Evolutionary conservation across 2,797 vertebrate genomes (phyloP).

Genomic region (Allobates femoralis): DNA sequence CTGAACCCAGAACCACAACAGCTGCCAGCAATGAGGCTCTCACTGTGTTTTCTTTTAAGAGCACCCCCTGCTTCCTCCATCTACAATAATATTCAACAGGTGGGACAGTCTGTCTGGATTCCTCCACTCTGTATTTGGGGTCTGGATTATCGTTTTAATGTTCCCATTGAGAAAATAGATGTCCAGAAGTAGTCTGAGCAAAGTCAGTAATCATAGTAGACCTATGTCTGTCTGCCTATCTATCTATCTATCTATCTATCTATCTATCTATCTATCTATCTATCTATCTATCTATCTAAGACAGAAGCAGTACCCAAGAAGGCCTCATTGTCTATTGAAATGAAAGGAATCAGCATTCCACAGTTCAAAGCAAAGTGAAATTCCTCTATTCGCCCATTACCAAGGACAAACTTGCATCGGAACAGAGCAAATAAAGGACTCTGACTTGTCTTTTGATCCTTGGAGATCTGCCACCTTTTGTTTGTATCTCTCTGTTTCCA

Average conservation of each 20-base stretch:
- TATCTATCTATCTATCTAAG: neutral
- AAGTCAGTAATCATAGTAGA: neutral
- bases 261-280: neutral
- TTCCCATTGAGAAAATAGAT: neutral
- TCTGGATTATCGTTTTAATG: conserved; percentile 27
- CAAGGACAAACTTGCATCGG: no score
- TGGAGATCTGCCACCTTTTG: no score
- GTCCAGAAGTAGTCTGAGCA: neutral
- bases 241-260: neutral
- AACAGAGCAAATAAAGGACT: no score
- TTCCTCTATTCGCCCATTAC: no score
- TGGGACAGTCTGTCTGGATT: conserved; percentile 20
- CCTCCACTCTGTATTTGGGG: neutral
- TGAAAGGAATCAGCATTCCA: no score
- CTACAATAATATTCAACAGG: conserved; percentile 44
- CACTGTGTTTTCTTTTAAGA: conserved; percentile 43
- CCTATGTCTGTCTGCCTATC: neutral
- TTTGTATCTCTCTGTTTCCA: no score
- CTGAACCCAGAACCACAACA: conserved; percentile 31
- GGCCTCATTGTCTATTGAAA: no score
- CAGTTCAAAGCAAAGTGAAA: no score
- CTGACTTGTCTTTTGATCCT: no score
- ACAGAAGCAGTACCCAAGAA: no score
- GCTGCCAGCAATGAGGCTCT: conserved; percentile 22
- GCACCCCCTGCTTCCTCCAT: conserved; percentile 27